Conservation (phyloP, 2,113 vertebrate species). For the Sceloporus tristichus region DNA sequence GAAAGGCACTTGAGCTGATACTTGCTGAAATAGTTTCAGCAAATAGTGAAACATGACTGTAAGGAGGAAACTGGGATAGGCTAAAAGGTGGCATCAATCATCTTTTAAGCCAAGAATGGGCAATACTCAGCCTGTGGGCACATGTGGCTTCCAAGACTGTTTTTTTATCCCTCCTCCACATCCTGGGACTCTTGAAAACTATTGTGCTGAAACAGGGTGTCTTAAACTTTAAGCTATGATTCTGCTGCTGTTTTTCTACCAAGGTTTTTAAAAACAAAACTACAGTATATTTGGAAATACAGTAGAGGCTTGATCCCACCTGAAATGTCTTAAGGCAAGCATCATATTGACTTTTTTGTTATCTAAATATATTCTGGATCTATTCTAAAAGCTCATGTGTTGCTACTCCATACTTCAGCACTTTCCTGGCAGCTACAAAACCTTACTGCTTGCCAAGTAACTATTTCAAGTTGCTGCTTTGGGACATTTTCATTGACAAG, state of each 20-base stretch:
- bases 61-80: not conserved
- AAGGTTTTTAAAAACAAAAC: not conserved
- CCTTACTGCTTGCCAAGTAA: constrained; percentile 31
- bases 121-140: too few species aligned
- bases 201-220: too few species aligned
- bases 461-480: not conserved
- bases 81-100: not conserved
- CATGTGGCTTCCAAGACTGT: too few species aligned
- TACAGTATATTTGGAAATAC: constrained; percentile 2
- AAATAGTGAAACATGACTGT: too few species aligned
- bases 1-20: not conserved
- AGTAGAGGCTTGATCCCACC: not conserved
- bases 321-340: constrained; percentile 16
- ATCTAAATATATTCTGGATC: constrained; percentile 24
- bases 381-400: not conserved
- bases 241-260: not conserved
- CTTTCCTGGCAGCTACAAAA: constrained; percentile 25
- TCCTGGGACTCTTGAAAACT: too few species aligned
- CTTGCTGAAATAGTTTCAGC: too few species aligned
- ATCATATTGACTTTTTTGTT: constrained; percentile 14
- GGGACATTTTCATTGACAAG: not conserved
- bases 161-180: too few species aligned
- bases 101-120: too few species aligned
- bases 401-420: not conserved
- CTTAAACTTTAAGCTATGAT: not conserved